Evolutionary conservation across 2,888 invertebrate species (phyloP), one percentile per base, ranked within the genome.

Genomic region (Agapostemon virescens): DNA sequence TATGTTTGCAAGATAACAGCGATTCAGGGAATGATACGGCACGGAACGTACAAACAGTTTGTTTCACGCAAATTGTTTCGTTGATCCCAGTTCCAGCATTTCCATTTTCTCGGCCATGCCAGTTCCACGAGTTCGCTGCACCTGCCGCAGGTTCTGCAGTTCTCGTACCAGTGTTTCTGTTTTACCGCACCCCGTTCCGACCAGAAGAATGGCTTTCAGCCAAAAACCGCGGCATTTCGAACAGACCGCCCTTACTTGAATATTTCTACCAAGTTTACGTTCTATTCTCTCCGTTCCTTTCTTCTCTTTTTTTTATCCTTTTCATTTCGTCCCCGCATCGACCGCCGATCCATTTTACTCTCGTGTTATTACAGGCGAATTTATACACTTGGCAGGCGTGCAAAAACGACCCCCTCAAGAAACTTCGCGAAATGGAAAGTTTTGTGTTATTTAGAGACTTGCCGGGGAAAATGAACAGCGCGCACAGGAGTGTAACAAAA

Each of bases 161-260:
- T 67, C 66, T 45, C 74, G 42, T 58, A 26, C 33, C 67, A 13
- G 40, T 67, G 52, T 58, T 79, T 64, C 70, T 74, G 38, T 52
- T 81, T 81, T 66, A 61, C 75, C 64, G 69, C 63, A 52, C 68
- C 68, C 64, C 26, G 23, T 30, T 68, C 68, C 64, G 69, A 40
- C 61, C 61, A 42, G 64, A 49, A 72, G 69, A 82, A 71, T 82
- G 81, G 81, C 81, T 58, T 0, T 36, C n/a, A 15, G 81, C 81
- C 81, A 82, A 69, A 73, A 82, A 64, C 75, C 61, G 72, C 69
- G 42, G 45, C 76, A 45, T 52, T 72, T 49, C 52, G 74, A 74
- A 67, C 67, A 36, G 55, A 36, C 33, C 63, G n/a, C 69, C 33
- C 58, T 81, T 82, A 67, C 42, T 72, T 58, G 69, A 72, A 81